Conservation (phyloP, 2,113 vertebrate genomes). For the Lanius ludovicianus region DNA sequence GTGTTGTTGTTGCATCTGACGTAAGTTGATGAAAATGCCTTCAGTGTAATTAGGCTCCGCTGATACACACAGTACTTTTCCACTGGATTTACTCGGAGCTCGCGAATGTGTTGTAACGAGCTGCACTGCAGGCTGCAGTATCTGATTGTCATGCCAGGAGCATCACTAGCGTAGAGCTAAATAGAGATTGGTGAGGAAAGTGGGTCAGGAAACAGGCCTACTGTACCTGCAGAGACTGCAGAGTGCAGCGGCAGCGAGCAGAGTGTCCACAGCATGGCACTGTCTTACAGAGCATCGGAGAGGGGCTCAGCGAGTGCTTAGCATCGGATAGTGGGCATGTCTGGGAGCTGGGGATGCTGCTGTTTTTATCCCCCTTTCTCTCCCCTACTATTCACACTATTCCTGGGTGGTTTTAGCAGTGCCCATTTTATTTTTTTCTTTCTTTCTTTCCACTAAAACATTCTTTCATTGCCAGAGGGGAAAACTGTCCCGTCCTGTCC, state of each 20-base stretch:
- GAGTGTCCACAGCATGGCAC: constrained; percentile 75
- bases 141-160: constrained; percentile 81
- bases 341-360: neutral
- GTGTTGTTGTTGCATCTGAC: constrained; percentile 15
- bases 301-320: neutral
- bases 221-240: constrained; percentile 75
- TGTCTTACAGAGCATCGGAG: constrained; percentile 46
- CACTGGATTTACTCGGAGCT: constrained; percentile 72
- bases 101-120: constrained; percentile 69
- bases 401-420: neutral
- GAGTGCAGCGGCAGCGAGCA: constrained; percentile 29
- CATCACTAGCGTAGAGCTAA: constrained; percentile 76
- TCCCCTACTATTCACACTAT: neutral
- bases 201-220: constrained; percentile 78
- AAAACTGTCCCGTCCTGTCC: neutral
- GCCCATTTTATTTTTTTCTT: neutral
- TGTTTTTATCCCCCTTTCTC: neutral
- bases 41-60: constrained; percentile 62
- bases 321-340: neutral
- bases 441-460: neutral
- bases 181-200: constrained; percentile 76
- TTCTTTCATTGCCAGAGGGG: neutral
- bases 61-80: constrained; percentile 76
- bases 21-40: constrained; percentile 42
- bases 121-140: constrained; percentile 81